Evolutionary conservation across 2,797 vertebrate species (phyloP), one percentile per base, ranked within the genome.

Genomic region (Micropoecilia bifurca): DNA sequence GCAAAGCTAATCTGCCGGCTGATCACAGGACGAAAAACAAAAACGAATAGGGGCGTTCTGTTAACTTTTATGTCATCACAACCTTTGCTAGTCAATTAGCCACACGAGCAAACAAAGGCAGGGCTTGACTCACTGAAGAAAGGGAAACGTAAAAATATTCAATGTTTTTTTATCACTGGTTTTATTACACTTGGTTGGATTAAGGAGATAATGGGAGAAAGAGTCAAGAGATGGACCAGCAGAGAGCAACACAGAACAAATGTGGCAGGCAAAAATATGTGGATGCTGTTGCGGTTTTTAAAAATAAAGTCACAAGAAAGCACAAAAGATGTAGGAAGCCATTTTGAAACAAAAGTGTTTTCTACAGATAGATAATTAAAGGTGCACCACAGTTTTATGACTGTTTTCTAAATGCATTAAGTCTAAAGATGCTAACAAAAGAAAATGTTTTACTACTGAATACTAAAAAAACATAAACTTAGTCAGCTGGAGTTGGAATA

Each of bases 1-100:
- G 46, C 55, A 36, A 66, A 73, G 39, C 43, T n/a, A 48, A 63
- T 55, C 48, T 78, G 75, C 76, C 57, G 59, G 10, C 13, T 30
- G 28, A 76, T 76, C 43, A 63, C 2, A 22, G 43, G 20, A 3
- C 12, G 18, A 41, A 46, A 14, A 43, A 71, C 28, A n/a, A 82
- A 71, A 30, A 66, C 16, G 22, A 13, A 28, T 46, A 18, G 59
- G 45, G 59, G 61, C 25, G 2, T 47, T 28, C 7, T 66, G 28
- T 48, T 50, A 20, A 43, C 41, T 75, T 46, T 14, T 33, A 75
- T 75, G 30, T 30, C 30, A 33, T 46, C 28, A 46, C 41, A 9
- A 33, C 9, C 36, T 75, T 43, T 61, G 55, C 61, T 41, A 22
- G 55, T 33, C 16, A 45, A 46, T 4, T 45, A 46, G 74, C 14